Base-by-base conservation (phyloP, 2,113 vertebrate genomes). In the Cynoglossus semilaevis region DNA sequence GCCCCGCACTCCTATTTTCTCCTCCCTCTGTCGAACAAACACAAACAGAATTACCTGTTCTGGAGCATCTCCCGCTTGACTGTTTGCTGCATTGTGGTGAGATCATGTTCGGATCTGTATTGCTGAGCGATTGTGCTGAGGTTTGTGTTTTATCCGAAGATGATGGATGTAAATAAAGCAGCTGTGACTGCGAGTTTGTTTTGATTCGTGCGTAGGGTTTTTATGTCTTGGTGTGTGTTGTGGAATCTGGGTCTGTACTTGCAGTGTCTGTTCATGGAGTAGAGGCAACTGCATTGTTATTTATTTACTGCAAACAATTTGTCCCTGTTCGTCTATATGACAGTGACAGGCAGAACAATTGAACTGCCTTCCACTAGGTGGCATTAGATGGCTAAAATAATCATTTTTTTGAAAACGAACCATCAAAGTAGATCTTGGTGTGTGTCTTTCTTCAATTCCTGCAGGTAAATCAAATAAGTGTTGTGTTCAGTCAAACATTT, bases 11-110 rank as follows among this genome's bases (percentile, higher is more conserved):
- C 9, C 37, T 82, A 58, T 85, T 85, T 36, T 49, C 63, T 61
- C 63, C 41, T 49, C 87, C 57, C 81, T 83, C 83, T 88, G 88
- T 87, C 79, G 71, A 87, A 91, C 91, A 93, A 93, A 94, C 90
- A 91, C 89, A 91, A 92, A 92, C 90, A 91, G 90, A 92, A 93
- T 92, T 91, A 89, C 90, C 88, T 91, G 90, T 83, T 70, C 79
- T 74, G 72, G 67, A 80, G 74, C 58, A 44, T 74, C 80, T 54
- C 43, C 57, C 46, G 58, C 77, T 78, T 71, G 81, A 51, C 7
- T 62, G 82, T 74, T 78, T 52, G 68, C 79, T 67, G 87, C 79
- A 83, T 86, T 82, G 88, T 81, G 80, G 84, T 72, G 85, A 72
- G 79, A 83, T 81, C 78, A 84, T 90, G 84, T 85, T 73, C 72